These are phyloP conservation scores for Zonotrichia albicollis DNA, from an alignment of 2,797 vertebrate species.

Conservation along the genomic window DNA sequence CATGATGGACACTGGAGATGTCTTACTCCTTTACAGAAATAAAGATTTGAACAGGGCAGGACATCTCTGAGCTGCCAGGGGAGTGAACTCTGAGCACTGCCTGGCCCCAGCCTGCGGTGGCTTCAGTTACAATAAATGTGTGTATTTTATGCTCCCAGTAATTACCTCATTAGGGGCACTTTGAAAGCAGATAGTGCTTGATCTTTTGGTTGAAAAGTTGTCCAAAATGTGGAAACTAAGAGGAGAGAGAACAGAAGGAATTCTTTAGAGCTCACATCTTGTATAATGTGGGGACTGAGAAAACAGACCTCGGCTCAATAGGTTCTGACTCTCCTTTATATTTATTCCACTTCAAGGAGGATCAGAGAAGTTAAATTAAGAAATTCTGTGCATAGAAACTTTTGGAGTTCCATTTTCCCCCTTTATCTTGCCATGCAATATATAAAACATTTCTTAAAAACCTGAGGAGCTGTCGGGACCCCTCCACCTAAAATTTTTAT, in stretches of 20 bases:
- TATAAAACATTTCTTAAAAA: background rate
- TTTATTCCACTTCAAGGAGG: background rate
- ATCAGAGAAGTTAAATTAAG: background rate
- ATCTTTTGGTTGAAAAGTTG: conserved; percentile 16
- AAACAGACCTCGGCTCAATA: conserved; percentile 8
- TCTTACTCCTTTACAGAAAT: background rate
- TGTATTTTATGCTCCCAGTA: conserved; percentile 33
- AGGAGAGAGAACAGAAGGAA: conserved; percentile 7
- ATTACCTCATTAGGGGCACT: conserved; percentile 38
- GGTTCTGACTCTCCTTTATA: background rate
- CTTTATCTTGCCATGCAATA: background rate
- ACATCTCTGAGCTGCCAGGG: background rate
- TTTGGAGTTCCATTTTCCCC: background rate
- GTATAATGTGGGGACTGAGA: background rate
- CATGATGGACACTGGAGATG: background rate
- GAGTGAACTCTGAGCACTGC: conserved; percentile 7
- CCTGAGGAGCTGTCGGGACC: background rate
- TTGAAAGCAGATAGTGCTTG: conserved; percentile 54
- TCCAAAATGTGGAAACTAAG: conserved; percentile 18
- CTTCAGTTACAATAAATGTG: conserved; percentile 48
- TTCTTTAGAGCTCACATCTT: conserved; percentile 20
- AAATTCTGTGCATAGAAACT: background rate
- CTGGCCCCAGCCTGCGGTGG: background rate
- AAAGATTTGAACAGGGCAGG: background rate
- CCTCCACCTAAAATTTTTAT: background rate